phyloP scores from a whole-genome alignment of 2,797 vertebrate genomes.

The Gallinago solitaria region DNA sequence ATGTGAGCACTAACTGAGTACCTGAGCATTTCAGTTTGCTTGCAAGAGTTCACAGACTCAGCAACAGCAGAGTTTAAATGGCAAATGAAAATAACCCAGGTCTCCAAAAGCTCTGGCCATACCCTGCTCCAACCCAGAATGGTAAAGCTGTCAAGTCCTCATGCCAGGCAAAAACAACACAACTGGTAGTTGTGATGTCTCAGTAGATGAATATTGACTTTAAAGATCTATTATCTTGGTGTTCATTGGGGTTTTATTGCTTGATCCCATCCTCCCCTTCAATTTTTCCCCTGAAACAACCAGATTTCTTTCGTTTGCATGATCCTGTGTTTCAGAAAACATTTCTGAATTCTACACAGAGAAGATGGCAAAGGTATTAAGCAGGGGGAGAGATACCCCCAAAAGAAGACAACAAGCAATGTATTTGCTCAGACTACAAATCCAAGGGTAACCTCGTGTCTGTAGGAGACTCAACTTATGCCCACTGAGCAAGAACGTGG shows the following conservation, averaged over 20 bases:
- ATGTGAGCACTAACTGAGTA: neutral
- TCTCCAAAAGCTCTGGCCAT: neutral
- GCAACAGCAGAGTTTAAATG: neutral
- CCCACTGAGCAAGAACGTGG: neutral
- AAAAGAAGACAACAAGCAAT: neutral
- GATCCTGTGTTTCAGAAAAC: neutral
- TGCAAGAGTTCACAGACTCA: neutral
- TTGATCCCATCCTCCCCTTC: neutral
- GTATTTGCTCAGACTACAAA: neutral
- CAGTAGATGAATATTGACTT: neutral
- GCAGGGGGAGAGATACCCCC: neutral
- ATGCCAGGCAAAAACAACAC: neutral
- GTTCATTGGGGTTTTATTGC: neutral
- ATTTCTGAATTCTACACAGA: neutral
- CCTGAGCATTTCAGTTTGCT: neutral
- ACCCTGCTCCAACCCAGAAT: neutral
- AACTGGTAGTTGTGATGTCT: neutral
- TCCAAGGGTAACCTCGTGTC: neutral
- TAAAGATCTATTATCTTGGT: neutral
- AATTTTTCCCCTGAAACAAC: neutral
- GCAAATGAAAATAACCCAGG: neutral
- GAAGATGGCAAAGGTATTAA: neutral
- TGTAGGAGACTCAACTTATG: neutral
- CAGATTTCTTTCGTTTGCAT: neutral
- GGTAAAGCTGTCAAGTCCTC: neutral